Percentiles rank a stretch among this genome's conserved stretches.
These are phyloP conservation scores for Carcharodon carcharias DNA, from an alignment of 2,797 vertebrate genomes.

Conservation along the genomic window DNA sequence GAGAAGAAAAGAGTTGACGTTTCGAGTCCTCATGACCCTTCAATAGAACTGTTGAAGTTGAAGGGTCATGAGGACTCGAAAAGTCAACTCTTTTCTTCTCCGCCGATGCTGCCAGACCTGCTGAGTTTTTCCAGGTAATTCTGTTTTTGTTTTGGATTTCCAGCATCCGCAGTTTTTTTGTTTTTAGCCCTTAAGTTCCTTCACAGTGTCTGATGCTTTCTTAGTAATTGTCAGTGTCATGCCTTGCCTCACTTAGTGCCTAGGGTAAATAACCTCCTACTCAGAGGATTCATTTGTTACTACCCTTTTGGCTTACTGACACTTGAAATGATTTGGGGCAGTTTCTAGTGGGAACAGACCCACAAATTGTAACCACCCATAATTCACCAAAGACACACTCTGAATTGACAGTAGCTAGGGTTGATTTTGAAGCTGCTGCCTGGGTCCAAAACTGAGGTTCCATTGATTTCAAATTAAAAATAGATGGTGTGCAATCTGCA, in stretches of 20 bases:
- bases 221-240: background rate
- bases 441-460: background rate
- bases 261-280: background rate
- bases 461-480: background rate
- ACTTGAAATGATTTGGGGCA: background rate
- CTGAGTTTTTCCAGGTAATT: too few relatives aligned
- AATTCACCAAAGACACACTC: background rate
- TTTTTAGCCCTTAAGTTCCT: background rate
- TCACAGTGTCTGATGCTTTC: background rate
- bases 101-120: too few relatives aligned
- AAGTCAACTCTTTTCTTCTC: too few relatives aligned
- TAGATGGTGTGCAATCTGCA: background rate
- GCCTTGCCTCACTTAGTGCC: background rate
- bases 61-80: too few relatives aligned
- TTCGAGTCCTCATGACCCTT: too few relatives aligned
- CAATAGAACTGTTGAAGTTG: too few relatives aligned
- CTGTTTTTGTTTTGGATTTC: too few relatives aligned
- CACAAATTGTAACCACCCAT: background rate
- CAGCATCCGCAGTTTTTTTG: too few relatives aligned
- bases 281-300: background rate
- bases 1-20: too few relatives aligned
- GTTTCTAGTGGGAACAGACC: background rate
- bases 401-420: background rate
- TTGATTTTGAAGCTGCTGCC: background rate
- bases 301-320: background rate